A percentile compares a stretch with the other conserved stretches of the same genome.
These are phyloP conservation scores for Channa maculata DNA, from an alignment of 2,113 vertebrate species.

Conservation along the genomic window DNA sequence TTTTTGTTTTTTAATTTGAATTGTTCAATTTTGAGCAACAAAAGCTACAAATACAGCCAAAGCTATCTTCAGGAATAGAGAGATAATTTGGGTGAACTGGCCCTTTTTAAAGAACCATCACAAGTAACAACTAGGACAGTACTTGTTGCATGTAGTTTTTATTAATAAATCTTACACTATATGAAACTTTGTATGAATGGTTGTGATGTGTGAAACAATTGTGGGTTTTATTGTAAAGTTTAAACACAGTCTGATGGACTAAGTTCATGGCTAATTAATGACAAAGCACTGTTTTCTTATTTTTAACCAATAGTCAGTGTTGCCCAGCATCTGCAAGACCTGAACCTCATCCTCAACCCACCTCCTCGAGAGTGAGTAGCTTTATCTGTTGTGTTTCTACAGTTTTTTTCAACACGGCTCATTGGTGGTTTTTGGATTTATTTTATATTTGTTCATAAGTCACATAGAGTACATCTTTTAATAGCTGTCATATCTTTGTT, in stretches of 20 bases:
- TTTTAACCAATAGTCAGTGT: constrained; percentile 58
- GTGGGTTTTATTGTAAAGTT: neutral
- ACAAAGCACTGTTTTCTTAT: constrained; percentile 21
- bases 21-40: too few species aligned
- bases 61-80: neutral
- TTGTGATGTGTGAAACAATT: neutral
- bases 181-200: neutral
- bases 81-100: neutral
- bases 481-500: too few species aligned
- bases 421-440: too few species aligned
- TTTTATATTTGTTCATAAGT: too few species aligned
- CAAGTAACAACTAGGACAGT: neutral
- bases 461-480: too few species aligned
- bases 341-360: constrained; percentile 67
- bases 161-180: neutral
- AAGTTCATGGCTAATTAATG: neutral
- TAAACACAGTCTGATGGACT: neutral
- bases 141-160: neutral
- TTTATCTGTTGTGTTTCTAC: neutral
- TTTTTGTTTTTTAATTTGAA: too few species aligned
- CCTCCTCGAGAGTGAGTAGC: constrained; percentile 60
- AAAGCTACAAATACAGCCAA: neutral
- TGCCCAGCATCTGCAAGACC: constrained; percentile 65
- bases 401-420: neutral
- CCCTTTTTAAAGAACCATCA: neutral